Base-by-base conservation (phyloP, 1,140 invertebrate species). In the Achatina immaculata region DNA sequence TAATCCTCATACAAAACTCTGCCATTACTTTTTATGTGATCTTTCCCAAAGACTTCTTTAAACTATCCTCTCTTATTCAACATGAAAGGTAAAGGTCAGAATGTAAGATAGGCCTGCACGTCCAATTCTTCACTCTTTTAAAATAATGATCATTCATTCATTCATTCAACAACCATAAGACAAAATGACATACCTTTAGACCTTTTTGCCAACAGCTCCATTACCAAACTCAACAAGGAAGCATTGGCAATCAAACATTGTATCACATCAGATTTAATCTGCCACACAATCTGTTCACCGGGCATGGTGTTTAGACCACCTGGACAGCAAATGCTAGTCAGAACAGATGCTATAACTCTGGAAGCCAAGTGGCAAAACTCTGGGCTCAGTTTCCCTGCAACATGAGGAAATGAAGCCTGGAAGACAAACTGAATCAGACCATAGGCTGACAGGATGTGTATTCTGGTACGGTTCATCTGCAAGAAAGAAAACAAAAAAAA, bases 361-460 rank as follows among this genome's bases (percentile, higher is more conserved):
- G 72, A 45, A 2, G 72, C 72, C 45, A 48, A n/a, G 19, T 28
- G n/a, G 34, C 31, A 74, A 19, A 74, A 74, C 34, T 74, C 72
- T 36, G 28, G 34, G 45, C 42, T 21, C 28, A 43, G 72, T 74
- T 74, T 74, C 72, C 28, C 42, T 21, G 28, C n/a, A 43, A 43
- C 24, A 28, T 74, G 72, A 45, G 42, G 11, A 24, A 48, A 36
- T 38, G 72, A 51, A 42, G 43, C 45, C 42, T 45, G 42, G 24
- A 14, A 24, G 24, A 74, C 19, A 31, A 74, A 74, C 42, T 48
- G 28, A 51, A 74, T 48, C 42, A 74, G 42, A 31, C 72, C 51
- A 43, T 51, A 74, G 3, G 72, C 72, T 74, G 72, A 74, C 72
- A 74, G 14, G 43, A 74, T 51, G 72, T 74, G 72, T 16, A 74